phyloP scores from a whole-genome alignment of 1,140 invertebrate species.

The Forficula auricularia region DNA sequence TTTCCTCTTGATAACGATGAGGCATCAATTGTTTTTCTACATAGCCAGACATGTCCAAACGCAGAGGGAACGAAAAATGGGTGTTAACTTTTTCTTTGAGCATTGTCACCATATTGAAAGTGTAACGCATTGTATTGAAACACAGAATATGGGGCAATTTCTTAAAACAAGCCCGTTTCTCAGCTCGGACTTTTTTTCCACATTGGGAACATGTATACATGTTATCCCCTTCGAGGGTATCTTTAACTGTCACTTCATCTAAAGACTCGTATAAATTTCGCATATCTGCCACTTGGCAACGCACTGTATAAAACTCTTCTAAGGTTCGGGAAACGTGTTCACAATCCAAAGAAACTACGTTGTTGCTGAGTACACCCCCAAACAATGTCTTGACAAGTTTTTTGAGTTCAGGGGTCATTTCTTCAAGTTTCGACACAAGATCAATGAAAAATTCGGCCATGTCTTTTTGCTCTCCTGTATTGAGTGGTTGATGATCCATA shows the following conservation, averaged over 20 bases:
- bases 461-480: constrained; percentile 92
- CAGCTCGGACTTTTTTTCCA: constrained; percentile 81
- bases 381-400: constrained; percentile 79
- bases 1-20: constrained; percentile 56
- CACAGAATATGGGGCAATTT: constrained; percentile 82
- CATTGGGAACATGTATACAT: constrained; percentile 95
- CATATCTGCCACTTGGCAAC: constrained; percentile 93
- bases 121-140: constrained; percentile 96
- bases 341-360: constrained; percentile 86
- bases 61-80: constrained; percentile 88
- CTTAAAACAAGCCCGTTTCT: constrained; percentile 87
- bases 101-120: constrained; percentile 96
- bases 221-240: constrained; percentile 89
- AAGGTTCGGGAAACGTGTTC: constrained; percentile 81
- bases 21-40: constrained; percentile 86
- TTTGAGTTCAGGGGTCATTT: constrained; percentile 84
- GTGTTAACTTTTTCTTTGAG: constrained; percentile 93
- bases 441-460: constrained; percentile 98
- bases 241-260: constrained; percentile 89
- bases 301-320: constrained; percentile 90
- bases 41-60: constrained; percentile 84
- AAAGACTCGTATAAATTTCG: constrained; percentile 84
- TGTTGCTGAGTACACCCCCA: constrained; percentile 83
- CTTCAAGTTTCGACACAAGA: constrained; percentile 85
- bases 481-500: constrained; percentile 88